Base-by-base conservation (phyloP, 1,140 invertebrate species). In the Phymastichus coffea region DNA sequence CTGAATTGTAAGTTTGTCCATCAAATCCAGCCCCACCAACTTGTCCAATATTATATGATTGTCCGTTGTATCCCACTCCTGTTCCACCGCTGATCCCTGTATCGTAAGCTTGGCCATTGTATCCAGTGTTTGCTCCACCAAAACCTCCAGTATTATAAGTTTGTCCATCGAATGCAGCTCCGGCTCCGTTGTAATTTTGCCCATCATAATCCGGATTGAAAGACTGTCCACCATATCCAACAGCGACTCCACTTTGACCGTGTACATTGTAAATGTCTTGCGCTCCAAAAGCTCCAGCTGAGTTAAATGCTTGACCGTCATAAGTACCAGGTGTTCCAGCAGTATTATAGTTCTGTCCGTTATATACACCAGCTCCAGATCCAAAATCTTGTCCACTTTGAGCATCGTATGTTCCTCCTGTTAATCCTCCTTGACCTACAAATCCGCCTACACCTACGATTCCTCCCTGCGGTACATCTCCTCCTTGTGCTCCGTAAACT, bases 371-470 rank as follows among this genome's bases (percentile, higher is more conserved):
- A 33, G 26, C 46, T 25, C 14, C 22, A 33, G 25, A 47, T 4
- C 0, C 22, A n/a, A 12, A 7, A n/a, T 23, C 35, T 2, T 25
- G 23, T 14, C 23, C 37, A 14, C 22, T 19, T 25, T 56, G 47
- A 20, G 37, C 33, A 51, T n/a, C 37, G n/a, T 62, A 41, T 7
- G 26, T 33, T 22, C 28, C 49, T n/a, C 40, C 63, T 37, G n/a
- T n/a, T n/a, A n/a, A n/a, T n/a, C n/a, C n/a, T n/a, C n/a, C n/a
- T n/a, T 57, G 35, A 17, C 19, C 48, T 20, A 48, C 14, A 23
- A 57, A 55, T 14, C 53, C 57, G 3, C 17, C 54, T 38, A 43
- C 37, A n/a, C 48, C 44, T 25, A 33, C 38, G 33, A 46, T 54
- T 19, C 48, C 59, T 26, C 40, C 47, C 28, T 61, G 37, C n/a